phyloP scores from a whole-genome alignment of 2,888 invertebrate genomes.

The Deilephila porcellus region DNA sequence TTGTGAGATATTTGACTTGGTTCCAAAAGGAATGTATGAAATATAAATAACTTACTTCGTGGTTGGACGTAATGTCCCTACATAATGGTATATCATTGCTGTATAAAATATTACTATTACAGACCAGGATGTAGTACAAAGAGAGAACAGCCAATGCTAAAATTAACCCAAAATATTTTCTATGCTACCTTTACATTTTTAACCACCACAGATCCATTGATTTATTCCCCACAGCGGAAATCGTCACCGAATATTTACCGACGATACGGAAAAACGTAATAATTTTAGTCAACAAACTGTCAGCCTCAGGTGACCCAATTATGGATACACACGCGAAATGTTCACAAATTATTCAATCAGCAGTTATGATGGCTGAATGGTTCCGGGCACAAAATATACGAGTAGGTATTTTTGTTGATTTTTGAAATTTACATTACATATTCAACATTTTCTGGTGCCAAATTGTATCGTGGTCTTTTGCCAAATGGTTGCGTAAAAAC shows the following conservation, averaged over 20 bases:
- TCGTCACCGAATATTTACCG: background rate
- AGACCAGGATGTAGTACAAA: too few species aligned
- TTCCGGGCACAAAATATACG: background rate
- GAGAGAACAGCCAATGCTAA: too few species aligned
- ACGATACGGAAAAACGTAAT: background rate
- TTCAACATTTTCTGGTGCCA: background rate
- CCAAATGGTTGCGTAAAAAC: background rate
- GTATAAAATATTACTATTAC: background rate
- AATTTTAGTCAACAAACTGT: constrained; percentile 1
- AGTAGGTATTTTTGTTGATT: background rate
- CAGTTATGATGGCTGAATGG: background rate
- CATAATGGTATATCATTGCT: background rate
- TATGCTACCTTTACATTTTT: too few species aligned
- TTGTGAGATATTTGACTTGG: background rate
- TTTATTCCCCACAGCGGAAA: background rate
- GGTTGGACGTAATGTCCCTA: background rate
- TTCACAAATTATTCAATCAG: constrained; percentile 29
- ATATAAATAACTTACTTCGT: background rate
- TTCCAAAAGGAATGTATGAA: background rate
- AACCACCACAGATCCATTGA: too few species aligned
- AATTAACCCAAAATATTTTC: too few species aligned
- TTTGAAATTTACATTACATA: background rate
- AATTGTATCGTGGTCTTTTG: background rate
- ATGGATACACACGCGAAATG: constrained; percentile 9
- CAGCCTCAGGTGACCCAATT: constrained; percentile 11